Base-by-base conservation (phyloP, 2,797 vertebrate genomes). In the Taeniopygia guttata region DNA sequence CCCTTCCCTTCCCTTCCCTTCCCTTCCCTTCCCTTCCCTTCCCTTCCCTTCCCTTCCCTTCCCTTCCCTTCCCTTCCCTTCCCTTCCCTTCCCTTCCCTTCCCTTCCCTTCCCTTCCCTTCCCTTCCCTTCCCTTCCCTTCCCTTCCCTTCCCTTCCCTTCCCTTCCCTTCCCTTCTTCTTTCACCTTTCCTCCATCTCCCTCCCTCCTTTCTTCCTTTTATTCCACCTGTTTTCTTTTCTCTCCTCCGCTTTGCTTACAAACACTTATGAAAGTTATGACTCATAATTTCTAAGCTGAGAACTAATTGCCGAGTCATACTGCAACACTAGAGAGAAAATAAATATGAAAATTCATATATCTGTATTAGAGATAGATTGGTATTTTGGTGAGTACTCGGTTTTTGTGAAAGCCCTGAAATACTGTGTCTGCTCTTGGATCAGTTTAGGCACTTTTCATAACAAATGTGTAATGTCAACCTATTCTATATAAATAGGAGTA, bases 391-490 rank as follows among this genome's bases (percentile, higher is more conserved):
- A 77, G 30, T 46, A 29, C 27, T 68, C 0, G 0, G 15, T 48
- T 72, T 25, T 51, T n/a, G 8, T 72, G 42, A 63, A 42, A 87
- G 12, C 12, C 29, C 25, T 85, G 42, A 90, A 92, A 68, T 64
- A 85, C 4, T 5, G 3, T 46, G 9, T 48, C 55, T 82, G 9
- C 26, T 84, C 56, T 72, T 83, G 75, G 43, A 85, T 79, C 30
- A 48, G 22, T 63, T 93, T 72, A 93, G 40, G 49, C 19, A 68
- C 7, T 90, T 84, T 68, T n/a, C 66, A 32, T 78, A 79, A 83
- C 32, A 87, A 75, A 85, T 68, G 75, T 11, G 12, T 29, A 36
- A 52, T 55, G 58, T 64, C 58, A 92, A 19, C 45, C 22, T 63
- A 58, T 23, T 32, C 32, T 59, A 20, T 42, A 56, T 45, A 48